Conservation (phyloP, 2,113 vertebrate species). For the Mesocricetus auratus region DNA sequence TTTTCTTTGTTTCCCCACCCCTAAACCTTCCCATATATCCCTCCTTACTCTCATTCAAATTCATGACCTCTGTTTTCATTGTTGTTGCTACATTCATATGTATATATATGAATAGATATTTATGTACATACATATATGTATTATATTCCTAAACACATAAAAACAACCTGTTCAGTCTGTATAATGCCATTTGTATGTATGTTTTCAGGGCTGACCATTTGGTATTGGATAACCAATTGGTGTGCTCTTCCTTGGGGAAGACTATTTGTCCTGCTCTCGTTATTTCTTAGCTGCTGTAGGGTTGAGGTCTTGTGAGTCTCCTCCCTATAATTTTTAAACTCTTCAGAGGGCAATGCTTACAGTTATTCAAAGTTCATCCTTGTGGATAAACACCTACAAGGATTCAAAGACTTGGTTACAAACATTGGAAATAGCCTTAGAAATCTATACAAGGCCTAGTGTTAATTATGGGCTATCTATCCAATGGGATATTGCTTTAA, state of each 20-base stretch:
- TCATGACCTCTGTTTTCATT: neutral
- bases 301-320: too few species aligned
- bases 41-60: neutral
- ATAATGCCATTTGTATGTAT: too few species aligned
- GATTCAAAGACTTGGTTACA: neutral
- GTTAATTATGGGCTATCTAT: neutral
- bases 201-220: neutral
- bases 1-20: neutral
- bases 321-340: neutral
- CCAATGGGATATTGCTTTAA: neutral
- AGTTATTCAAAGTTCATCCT: neutral
- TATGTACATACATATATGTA: neutral
- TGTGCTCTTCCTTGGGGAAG: neutral
- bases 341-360: neutral
- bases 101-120: neutral
- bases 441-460: neutral
- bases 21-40: neutral
- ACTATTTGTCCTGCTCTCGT: neutral
- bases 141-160: neutral
- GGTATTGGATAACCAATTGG: neutral
- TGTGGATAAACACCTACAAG: neutral
- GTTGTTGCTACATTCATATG: neutral
- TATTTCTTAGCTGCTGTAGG: too few species aligned
- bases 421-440: neutral
- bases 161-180: neutral